Evolutionary conservation across 2,113 vertebrate species (phyloP).

Genomic region (Holacanthus passer): DNA sequence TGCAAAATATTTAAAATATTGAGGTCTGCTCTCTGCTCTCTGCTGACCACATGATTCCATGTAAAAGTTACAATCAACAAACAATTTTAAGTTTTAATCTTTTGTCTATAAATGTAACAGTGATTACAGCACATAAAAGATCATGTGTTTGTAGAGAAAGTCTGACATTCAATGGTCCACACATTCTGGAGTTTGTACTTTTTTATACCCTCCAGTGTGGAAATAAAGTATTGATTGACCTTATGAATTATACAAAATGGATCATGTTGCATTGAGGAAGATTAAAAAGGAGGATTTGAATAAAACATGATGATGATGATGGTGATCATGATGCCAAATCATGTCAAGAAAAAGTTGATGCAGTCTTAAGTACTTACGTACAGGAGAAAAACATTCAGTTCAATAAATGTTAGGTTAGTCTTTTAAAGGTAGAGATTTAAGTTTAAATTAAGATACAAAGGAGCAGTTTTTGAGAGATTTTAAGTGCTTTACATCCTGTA

Average conservation of each 20-base stretch:
- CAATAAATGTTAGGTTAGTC: not conserved
- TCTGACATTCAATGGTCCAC: constrained; percentile 22
- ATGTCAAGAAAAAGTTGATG: constrained; percentile 47
- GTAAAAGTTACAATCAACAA: constrained; percentile 5
- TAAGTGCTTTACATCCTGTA: not conserved
- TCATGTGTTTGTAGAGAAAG: constrained; percentile 4
- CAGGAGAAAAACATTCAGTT: not conserved
- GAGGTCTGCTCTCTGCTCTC: not conserved
- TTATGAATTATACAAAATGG: constrained; percentile 67
- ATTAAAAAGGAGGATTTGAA: constrained; percentile 69
- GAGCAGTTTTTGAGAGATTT: not conserved
- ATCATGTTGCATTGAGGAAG: constrained; percentile 62
- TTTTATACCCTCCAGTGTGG: constrained; percentile 35
- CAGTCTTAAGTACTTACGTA: constrained; percentile 5
- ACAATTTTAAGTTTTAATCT: not conserved
- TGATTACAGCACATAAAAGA: not conserved
- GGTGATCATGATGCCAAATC: constrained; percentile 52
- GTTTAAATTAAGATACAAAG: not conserved
- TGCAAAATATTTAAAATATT: not conserved
- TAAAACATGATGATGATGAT: constrained; percentile 65
- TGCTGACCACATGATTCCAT: not conserved
- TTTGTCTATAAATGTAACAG: not conserved
- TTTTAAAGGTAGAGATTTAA: not conserved
- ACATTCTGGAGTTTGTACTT: constrained; percentile 34
- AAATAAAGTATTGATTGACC: constrained; percentile 73